A percentile compares a stretch with the other conserved stretches of the same genome.
Evolutionary conservation across 1,140 invertebrate species (phyloP).

Genomic region (Drosophila prosaltans): DNA sequence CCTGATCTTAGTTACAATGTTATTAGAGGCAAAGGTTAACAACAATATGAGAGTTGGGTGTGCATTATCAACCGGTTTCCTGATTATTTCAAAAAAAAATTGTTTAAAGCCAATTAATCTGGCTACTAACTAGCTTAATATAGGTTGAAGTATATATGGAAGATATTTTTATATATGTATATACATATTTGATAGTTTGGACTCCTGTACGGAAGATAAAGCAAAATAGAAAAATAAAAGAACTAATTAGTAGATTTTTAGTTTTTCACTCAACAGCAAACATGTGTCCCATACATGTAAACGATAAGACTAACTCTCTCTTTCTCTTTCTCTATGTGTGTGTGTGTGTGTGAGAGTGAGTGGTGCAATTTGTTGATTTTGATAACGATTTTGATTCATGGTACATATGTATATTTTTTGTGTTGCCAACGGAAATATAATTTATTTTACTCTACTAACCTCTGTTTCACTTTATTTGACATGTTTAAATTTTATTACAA

Average conservation of each 20-base stretch:
- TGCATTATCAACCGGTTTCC: not conserved
- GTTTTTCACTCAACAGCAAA: not conserved
- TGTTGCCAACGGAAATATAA: not conserved
- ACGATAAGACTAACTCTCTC: not conserved
- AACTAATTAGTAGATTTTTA: too few relatives aligned
- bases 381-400: not conserved
- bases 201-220: not conserved
- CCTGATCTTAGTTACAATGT: too few relatives aligned
- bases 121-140: not conserved
- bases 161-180: too few relatives aligned
- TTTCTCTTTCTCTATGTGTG: too few relatives aligned
- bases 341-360: too few relatives aligned
- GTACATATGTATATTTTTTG: too few relatives aligned
- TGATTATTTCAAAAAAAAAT: not conserved
- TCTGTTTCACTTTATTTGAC: conserved; percentile 7
- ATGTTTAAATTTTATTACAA: not conserved
- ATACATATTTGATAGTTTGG: too few relatives aligned
- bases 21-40: too few relatives aligned
- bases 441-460: not conserved
- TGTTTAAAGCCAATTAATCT: not conserved
- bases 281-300: not conserved
- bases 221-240: too few relatives aligned
- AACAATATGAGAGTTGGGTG: not conserved
- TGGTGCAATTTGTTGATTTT: conserved; percentile 11
- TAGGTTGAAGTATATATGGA: too few relatives aligned